Evolutionary conservation across 2,113 vertebrate species (phyloP).

Genomic region (Myotis brandtii): DNA sequence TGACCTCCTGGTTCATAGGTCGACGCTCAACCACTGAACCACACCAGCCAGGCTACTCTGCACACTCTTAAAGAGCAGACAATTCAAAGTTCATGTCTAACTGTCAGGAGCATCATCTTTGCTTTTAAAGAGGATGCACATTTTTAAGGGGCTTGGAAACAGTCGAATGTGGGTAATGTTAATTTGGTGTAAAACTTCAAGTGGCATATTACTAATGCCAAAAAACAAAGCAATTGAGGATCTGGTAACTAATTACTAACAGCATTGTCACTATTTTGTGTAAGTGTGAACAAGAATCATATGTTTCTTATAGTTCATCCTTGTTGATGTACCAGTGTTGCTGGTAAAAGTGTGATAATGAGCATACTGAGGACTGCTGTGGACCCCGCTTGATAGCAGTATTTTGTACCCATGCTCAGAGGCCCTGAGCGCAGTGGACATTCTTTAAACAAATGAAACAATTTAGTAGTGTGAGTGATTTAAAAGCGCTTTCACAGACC

Average conservation of each 20-base stretch:
- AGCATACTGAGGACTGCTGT: not conserved
- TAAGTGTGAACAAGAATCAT: conserved; percentile 70
- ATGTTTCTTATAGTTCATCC: conserved; percentile 67
- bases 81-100: not conserved
- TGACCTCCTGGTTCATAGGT: no score
- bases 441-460: conserved; percentile 41
- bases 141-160: conserved; percentile 63
- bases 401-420: conserved; percentile 52
- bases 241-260: conserved; percentile 76
- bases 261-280: conserved; percentile 71
- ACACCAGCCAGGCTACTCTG: no score
- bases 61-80: not conserved
- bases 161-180: conserved; percentile 53
- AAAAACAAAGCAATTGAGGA: conserved; percentile 59
- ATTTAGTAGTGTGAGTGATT: conserved; percentile 48
- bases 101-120: not conserved
- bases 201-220: conserved; percentile 54
- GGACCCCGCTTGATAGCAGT: not conserved
- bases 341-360: conserved; percentile 60
- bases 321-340: not conserved
- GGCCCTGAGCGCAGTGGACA: conserved; percentile 29
- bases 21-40: no score
- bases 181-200: conserved; percentile 75
- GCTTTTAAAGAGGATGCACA: not conserved
- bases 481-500: conserved; percentile 42